These are phyloP conservation scores for Anthopleura xanthogrammica DNA, from an alignment of 92 coral and sea anemone species.

Conservation along the genomic window DNA sequence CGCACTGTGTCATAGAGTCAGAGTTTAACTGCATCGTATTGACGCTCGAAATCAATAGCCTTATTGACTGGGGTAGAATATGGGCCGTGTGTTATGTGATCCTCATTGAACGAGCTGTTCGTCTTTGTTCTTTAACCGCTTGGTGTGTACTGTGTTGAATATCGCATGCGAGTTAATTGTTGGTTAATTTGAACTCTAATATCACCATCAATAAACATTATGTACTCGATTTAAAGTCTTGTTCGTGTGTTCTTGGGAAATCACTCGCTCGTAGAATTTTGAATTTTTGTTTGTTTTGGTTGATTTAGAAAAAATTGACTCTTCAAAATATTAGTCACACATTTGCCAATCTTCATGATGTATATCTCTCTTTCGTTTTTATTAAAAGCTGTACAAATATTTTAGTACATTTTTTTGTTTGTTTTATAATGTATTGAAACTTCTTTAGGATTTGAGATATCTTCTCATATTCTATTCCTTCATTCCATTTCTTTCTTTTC, in stretches of 20 bases:
- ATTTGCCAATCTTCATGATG: neutral
- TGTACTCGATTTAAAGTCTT: constrained; percentile 9
- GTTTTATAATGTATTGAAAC: too few species aligned
- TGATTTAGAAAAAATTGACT: neutral
- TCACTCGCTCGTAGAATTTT: neutral
- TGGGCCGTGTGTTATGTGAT: constrained; percentile 22
- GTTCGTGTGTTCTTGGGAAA: neutral
- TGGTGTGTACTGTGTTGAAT: constrained; percentile 4
- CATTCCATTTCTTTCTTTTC: too few species aligned
- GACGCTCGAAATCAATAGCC: neutral
- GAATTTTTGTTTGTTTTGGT: neutral
- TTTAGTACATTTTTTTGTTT: too few species aligned
- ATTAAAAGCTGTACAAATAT: too few species aligned
- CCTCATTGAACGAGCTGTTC: constrained; percentile 19
- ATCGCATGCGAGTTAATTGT: neutral
- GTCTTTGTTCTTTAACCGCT: constrained; percentile 11
- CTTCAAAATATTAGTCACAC: neutral
- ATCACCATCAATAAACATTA: constrained; percentile 1
- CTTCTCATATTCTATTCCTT: too few species aligned
- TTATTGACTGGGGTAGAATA: constrained; percentile 4
- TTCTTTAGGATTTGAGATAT: too few species aligned
- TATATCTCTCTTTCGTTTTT: neutral
- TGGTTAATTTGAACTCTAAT: constrained; percentile 5
- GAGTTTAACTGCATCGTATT: neutral
- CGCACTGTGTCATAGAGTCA: neutral